Conservation (phyloP, 2,113 vertebrate genomes). For the Lutjanus erythropterus region DNA sequence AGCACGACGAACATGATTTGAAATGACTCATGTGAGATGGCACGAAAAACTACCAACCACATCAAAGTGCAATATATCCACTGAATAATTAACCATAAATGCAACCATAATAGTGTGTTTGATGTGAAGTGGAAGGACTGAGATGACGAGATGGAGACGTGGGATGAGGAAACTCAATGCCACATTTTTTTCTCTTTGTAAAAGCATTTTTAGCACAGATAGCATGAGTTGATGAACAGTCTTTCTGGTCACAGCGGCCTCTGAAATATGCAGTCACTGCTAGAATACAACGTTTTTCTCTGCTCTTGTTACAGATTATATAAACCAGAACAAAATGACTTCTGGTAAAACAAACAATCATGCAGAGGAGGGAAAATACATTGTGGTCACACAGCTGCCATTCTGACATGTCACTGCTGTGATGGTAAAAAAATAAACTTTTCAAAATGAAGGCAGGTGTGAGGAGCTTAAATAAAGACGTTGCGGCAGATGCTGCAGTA, state of each 20-base stretch:
- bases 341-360: conserved; percentile 25
- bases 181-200: neutral
- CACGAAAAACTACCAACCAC: conserved; percentile 11
- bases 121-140: conserved; percentile 40
- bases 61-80: conserved; percentile 44
- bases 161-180: conserved; percentile 5
- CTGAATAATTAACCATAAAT: conserved; percentile 26
- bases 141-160: conserved; percentile 11
- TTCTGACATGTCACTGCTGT: neutral
- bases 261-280: conserved; percentile 28
- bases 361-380: conserved; percentile 11
- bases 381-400: conserved; percentile 30
- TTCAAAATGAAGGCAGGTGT: conserved; percentile 17
- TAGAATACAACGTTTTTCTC: neutral
- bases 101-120: conserved; percentile 37
- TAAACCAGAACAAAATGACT: neutral
- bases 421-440: neutral
- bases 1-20: conserved; percentile 16
- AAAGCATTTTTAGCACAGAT: conserved; percentile 21
- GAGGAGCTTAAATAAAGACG: conserved; percentile 13
- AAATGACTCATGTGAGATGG: conserved; percentile 39
- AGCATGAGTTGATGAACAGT: conserved; percentile 15
- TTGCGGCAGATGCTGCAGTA: neutral
- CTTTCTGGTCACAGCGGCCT: conserved; percentile 13
- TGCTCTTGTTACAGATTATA: conserved; percentile 24